Conservation (phyloP, 2,888 invertebrate genomes). For the Drosophila trichaetosa region DNA sequence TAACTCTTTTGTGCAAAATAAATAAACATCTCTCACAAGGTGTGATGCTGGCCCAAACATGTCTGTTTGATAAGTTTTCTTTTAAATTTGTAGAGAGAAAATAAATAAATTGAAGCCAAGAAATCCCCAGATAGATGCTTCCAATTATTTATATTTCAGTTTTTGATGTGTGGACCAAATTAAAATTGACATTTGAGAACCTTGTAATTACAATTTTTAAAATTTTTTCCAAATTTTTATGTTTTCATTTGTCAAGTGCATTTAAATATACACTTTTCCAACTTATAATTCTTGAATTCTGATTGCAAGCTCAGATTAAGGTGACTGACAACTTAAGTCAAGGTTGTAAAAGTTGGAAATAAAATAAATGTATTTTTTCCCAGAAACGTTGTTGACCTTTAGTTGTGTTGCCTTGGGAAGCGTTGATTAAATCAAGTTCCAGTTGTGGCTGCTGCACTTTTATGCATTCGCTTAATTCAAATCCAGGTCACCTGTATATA, state of each 20-base stretch:
- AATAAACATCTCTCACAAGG: background rate
- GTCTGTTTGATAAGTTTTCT: background rate
- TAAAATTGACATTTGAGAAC: background rate
- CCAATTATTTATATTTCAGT: background rate
- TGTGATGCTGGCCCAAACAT: background rate
- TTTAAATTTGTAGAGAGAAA: no score
- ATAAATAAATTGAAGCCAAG: no score
- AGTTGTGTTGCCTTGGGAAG: conserved; percentile 9
- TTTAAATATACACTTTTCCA: background rate
- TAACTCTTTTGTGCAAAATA: background rate
- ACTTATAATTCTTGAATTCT: background rate
- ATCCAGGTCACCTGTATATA: conserved; percentile 24
- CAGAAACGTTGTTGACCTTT: conserved; percentile 33
- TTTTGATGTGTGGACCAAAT: background rate
- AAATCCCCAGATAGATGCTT: background rate
- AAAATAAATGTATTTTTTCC: conserved; percentile 2
- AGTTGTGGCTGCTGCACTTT: conserved; percentile 39
- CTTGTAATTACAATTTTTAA: no score
- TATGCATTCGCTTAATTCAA: conserved; percentile 49
- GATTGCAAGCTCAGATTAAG: background rate
- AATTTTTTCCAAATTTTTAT: no score
- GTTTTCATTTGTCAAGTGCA: background rate
- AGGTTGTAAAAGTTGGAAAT: background rate
- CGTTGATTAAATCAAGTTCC: conserved; percentile 50
- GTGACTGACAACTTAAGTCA: background rate